Base-by-base conservation (phyloP, 2,113 vertebrate species). In the Lamprologus lemairii region DNA sequence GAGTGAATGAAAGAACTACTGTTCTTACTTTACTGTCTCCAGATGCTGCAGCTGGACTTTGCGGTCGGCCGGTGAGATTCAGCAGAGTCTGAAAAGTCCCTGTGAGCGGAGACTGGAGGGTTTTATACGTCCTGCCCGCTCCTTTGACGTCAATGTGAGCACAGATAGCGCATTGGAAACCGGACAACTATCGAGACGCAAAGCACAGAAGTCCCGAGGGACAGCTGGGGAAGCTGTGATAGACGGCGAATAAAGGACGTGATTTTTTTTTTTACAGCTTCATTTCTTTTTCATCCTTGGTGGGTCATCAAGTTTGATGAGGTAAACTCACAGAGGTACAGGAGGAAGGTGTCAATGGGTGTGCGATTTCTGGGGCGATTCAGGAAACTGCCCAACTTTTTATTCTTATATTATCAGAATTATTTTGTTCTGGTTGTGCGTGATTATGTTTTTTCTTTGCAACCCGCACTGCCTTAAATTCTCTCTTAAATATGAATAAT, bases 131-230 rank as follows among this genome's bases (percentile, higher is more conserved):
- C 95, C 95, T 88, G 95, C 89, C 91, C 86, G 94, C 93, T 86
- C 91, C 88, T 90, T 89, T 98, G 98, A 98, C 97, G 98, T 98
- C 97, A 98, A 95, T 86, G 87, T 83, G 54, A 93, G 91, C 90
- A 81, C 96, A 94, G 82, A 95, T 86, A 94, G 89, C 80, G 94
- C 82, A 84, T 63, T 95, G 96, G 96, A 95, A 95, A 95, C 84
- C 91, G 94, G 93, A 92, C 86, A 93, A 91, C 85, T 94, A 65
- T 81, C 82, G 80, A 89, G 88, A 84, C 80, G 35, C 91, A 23
- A 86, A 68, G 85, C 78, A 80, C 81, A 40, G 13, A 35, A 40
- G 80, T 87, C 85, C 47, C 12, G 80, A 53, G 84, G 75, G 86
- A 86, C 86, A 87, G 86, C 80, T 58, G 88, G 49, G 65, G 88